Percentiles rank a stretch among this genome's conserved stretches.
phyloP scores from a whole-genome alignment of 2,113 vertebrate species.

The Elgaria multicarinata region DNA sequence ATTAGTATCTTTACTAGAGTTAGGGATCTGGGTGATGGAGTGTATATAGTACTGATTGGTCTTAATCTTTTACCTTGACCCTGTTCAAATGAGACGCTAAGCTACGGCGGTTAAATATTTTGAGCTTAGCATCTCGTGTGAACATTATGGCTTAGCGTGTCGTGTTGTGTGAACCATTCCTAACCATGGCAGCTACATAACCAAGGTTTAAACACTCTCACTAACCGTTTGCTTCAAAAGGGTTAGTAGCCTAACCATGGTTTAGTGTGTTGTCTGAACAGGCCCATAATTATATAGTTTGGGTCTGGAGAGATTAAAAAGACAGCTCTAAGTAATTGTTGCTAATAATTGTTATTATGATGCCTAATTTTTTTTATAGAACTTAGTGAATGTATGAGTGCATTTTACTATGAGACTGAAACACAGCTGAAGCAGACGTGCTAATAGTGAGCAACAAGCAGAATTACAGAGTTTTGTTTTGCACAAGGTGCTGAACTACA shows the following conservation, averaged over 20 bases:
- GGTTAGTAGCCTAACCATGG: no score
- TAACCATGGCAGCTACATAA: no score
- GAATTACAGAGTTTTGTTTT: background rate
- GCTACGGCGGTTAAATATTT: no score
- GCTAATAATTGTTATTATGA: background rate
- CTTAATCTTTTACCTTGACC: constrained; percentile 13
- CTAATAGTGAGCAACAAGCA: background rate
- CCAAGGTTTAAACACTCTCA: no score
- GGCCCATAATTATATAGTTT: constrained; percentile 13
- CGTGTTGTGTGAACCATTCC: no score
- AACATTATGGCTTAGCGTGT: no score
- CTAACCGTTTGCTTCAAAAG: no score
- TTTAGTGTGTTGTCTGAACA: no score
- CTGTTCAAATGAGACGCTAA: no score
- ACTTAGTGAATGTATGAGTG: background rate
- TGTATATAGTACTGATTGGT: constrained; percentile 10
- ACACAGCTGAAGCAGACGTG: background rate
- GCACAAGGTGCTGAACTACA: background rate
- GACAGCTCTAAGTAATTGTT: background rate
- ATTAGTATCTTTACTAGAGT: constrained; percentile 13
- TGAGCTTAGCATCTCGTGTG: no score
- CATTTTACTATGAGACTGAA: background rate
- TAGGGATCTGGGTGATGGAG: constrained; percentile 24
- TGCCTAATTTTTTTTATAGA: background rate
- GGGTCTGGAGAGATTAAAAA: constrained; percentile 45